A percentile compares a stretch with the other conserved stretches of the same genome.
Conservation (phyloP, 2,797 vertebrate genomes). For the Cirrhinus molitorella region DNA sequence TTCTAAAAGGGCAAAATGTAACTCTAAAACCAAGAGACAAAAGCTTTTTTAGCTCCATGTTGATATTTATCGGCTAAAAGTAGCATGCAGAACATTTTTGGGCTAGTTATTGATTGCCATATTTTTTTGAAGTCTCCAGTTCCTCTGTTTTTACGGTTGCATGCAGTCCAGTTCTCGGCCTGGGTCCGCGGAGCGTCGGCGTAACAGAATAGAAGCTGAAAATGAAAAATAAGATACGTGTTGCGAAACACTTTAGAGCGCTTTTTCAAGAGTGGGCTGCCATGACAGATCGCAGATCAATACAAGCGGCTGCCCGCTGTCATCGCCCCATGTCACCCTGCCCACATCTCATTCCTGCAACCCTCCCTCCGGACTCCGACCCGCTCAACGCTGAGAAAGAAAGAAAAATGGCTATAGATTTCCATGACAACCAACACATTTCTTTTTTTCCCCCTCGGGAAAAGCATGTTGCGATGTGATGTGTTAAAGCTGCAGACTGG, state of each 20-base stretch:
- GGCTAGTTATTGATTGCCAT: slow-evolving; percentile 16
- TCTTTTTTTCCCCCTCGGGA: slow-evolving; percentile 29
- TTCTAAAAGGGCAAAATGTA: slow-evolving; percentile 47
- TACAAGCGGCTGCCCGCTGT: slow-evolving; percentile 42
- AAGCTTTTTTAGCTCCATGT: slow-evolving; percentile 9
- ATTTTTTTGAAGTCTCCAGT: not conserved
- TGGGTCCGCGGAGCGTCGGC: not conserved
- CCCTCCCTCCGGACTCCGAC: slow-evolving; percentile 4
- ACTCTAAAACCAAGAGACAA: slow-evolving; percentile 1
- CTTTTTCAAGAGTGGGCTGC: slow-evolving; percentile 38
- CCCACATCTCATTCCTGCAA: slow-evolving; percentile 37
- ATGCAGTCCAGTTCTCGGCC: not conserved
- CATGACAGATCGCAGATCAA: slow-evolving; percentile 41
- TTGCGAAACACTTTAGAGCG: slow-evolving; percentile 18
- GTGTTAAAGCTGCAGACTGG: slow-evolving; percentile 38
- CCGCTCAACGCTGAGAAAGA: slow-evolving; percentile 15
- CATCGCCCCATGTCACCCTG: slow-evolving; percentile 29
- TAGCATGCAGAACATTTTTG: not conserved
- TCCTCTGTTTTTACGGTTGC: not conserved
- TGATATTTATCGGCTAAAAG: slow-evolving; percentile 8
- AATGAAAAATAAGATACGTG: slow-evolving; percentile 26
- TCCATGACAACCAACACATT: slow-evolving; percentile 58
- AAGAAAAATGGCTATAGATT: slow-evolving; percentile 52
- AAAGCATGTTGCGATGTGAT: slow-evolving; percentile 40
- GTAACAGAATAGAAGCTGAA: slow-evolving; percentile 9